A percentile compares a stretch with the other conserved stretches of the same genome.
Conservation (phyloP, 1,140 invertebrate species). For the Venustaconcha ellipsiformis region DNA sequence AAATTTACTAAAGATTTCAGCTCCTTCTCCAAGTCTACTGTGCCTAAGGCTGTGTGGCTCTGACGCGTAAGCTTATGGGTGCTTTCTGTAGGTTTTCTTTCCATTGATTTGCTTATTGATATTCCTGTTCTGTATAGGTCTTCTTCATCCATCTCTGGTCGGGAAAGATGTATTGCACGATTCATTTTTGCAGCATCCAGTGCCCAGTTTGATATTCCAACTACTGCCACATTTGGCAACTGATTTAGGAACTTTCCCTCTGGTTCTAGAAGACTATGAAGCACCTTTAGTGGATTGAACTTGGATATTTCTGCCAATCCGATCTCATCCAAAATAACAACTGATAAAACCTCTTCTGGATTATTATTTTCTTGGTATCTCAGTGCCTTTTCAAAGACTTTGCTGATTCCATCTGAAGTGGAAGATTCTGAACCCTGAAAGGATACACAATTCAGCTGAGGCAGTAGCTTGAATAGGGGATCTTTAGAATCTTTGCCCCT, state of each 20-base stretch:
- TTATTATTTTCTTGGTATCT: slow-evolving; percentile 37
- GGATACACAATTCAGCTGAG: slow-evolving; percentile 45
- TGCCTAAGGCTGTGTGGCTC: background rate
- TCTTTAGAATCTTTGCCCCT: slow-evolving; percentile 44
- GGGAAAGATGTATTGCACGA: slow-evolving; percentile 40
- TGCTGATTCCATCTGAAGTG: slow-evolving; percentile 47
- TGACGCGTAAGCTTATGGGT: no score
- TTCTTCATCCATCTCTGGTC: slow-evolving; percentile 42
- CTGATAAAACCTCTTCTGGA: slow-evolving; percentile 37
- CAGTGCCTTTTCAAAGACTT: slow-evolving; percentile 43
- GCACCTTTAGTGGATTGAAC: slow-evolving; percentile 38
- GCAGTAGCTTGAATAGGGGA: slow-evolving; percentile 44
- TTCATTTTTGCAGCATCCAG: slow-evolving; percentile 59
- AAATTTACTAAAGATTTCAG: slow-evolving; percentile 34
- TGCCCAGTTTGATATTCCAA: slow-evolving; percentile 57
- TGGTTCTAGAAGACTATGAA: slow-evolving; percentile 44
- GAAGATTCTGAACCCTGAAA: slow-evolving; percentile 48
- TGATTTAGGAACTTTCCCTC: slow-evolving; percentile 8
- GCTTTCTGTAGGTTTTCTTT: background rate
- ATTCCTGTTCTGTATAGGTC: slow-evolving; percentile 36
- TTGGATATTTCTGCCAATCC: slow-evolving; percentile 46
- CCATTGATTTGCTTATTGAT: slow-evolving; percentile 24
- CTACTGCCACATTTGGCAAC: slow-evolving; percentile 40
- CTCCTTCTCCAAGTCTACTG: background rate
- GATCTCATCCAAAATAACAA: slow-evolving; percentile 52